A percentile compares a stretch with the other conserved stretches of the same genome.
These are phyloP conservation scores for Sander lucioperca DNA, from an alignment of 2,113 vertebrate genomes.

Conservation along the genomic window DNA sequence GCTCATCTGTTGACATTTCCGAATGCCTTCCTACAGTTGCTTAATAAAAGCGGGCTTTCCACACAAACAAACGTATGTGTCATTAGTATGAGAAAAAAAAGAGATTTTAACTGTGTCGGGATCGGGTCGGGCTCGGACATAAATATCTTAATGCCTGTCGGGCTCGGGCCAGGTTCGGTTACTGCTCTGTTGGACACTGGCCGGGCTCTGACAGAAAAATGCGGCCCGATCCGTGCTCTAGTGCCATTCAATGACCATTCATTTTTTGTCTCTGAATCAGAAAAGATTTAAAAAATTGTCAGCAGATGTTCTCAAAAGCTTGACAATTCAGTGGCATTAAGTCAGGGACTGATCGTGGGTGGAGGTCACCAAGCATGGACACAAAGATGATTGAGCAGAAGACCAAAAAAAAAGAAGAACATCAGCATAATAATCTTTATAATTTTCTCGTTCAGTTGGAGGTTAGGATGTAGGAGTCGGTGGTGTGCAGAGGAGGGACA, in stretches of 20 bases:
- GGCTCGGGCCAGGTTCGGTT: no score
- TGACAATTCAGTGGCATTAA: slow-evolving; percentile 5
- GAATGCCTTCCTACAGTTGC: no score
- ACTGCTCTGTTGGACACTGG: no score
- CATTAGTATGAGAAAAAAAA: no score
- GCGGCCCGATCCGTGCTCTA: no score
- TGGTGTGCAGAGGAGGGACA: slow-evolving; percentile 25
- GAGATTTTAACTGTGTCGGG: no score
- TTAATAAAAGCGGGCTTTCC: no score
- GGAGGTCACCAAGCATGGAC: slow-evolving; percentile 36
- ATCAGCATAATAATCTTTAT: slow-evolving; percentile 22
- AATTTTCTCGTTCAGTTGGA: slow-evolving; percentile 32
- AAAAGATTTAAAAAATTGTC: background rate
- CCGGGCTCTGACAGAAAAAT: no score
- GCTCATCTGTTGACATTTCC: no score
- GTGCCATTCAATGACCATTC: background rate
- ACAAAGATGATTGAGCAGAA: slow-evolving; percentile 17
- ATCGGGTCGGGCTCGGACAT: no score
- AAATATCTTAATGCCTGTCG: no score
- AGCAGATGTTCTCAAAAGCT: slow-evolving; percentile 5
- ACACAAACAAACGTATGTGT: no score
- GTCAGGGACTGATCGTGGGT: slow-evolving; percentile 14
- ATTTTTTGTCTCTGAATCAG: background rate
- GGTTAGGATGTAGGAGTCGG: slow-evolving; percentile 3
- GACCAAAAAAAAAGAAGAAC: background rate